Conservation (phyloP, 2,797 vertebrate genomes). For the Sebastolobus altivelis region DNA sequence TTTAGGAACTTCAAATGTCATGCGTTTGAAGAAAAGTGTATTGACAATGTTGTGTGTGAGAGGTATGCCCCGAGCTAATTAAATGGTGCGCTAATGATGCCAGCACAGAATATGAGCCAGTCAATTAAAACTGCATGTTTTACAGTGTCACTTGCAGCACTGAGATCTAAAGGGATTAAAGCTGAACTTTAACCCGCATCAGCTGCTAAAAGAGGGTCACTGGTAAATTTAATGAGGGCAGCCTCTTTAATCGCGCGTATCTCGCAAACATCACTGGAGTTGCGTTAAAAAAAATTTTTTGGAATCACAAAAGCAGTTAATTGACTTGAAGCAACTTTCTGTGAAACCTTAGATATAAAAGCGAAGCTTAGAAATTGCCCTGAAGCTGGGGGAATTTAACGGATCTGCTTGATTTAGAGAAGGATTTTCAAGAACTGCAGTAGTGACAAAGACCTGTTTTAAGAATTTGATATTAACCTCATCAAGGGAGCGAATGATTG, state of each 20-base stretch:
- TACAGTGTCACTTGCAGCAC: slow-evolving; percentile 55
- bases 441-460: not conserved
- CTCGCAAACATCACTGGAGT: slow-evolving; percentile 50
- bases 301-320: slow-evolving; percentile 57
- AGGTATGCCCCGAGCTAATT: slow-evolving; percentile 51
- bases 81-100: slow-evolving; percentile 56
- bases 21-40: slow-evolving; percentile 6
- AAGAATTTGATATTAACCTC: not conserved
- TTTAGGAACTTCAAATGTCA: not conserved
- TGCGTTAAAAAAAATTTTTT: slow-evolving; percentile 46
- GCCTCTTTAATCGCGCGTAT: slow-evolving; percentile 44
- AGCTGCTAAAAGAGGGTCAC: slow-evolving; percentile 60
- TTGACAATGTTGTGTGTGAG: slow-evolving; percentile 29
- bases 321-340: slow-evolving; percentile 61
- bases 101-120: slow-evolving; percentile 56
- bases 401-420: slow-evolving; percentile 6
- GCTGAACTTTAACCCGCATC: slow-evolving; percentile 64
- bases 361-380: slow-evolving; percentile 33
- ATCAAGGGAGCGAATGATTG: not conserved
- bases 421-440: slow-evolving; percentile 28
- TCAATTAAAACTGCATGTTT: slow-evolving; percentile 68
- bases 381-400: slow-evolving; percentile 38
- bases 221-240: slow-evolving; percentile 68
- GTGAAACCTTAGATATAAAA: slow-evolving; percentile 48
- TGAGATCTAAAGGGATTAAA: slow-evolving; percentile 73